Conservation (phyloP, 2,113 vertebrate genomes). For the Laticauda colubrina region DNA sequence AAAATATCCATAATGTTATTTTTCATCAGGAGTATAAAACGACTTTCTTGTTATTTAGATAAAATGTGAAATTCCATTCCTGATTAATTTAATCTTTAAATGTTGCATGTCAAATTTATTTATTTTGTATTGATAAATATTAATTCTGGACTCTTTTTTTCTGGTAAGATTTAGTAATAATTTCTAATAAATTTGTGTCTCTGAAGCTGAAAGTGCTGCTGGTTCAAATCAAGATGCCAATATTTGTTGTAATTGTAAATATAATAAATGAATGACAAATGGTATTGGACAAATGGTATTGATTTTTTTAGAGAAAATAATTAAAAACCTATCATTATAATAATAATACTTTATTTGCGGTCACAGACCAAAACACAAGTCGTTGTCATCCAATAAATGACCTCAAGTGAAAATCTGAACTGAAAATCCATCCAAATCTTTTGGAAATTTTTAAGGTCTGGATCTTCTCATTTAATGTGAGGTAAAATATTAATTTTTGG, state of each 20-base stretch:
- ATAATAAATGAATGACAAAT: neutral
- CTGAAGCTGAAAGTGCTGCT: neutral
- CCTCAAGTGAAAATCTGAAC: neutral
- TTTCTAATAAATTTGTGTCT: neutral
- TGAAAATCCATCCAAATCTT: neutral
- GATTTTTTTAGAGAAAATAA: neutral
- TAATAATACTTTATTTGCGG: too few species aligned
- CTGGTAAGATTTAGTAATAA: neutral
- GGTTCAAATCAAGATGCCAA: neutral
- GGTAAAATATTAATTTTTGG: neutral
- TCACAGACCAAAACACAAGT: too few species aligned
- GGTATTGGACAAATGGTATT: neutral
- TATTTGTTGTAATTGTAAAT: neutral
- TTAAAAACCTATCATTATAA: neutral
- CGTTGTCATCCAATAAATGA: neutral
- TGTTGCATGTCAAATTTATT: neutral
- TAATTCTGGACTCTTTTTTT: neutral
- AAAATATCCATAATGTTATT: neutral
- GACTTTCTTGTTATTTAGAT: neutral
- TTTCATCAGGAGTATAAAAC: neutral
- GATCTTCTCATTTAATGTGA: neutral
- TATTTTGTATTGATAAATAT: neutral
- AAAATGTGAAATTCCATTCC: neutral
- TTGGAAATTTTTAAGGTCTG: too few species aligned
- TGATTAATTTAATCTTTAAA: neutral